Base-by-base conservation (phyloP, 2,113 vertebrate species). In the Mormyrus iriodes region DNA sequence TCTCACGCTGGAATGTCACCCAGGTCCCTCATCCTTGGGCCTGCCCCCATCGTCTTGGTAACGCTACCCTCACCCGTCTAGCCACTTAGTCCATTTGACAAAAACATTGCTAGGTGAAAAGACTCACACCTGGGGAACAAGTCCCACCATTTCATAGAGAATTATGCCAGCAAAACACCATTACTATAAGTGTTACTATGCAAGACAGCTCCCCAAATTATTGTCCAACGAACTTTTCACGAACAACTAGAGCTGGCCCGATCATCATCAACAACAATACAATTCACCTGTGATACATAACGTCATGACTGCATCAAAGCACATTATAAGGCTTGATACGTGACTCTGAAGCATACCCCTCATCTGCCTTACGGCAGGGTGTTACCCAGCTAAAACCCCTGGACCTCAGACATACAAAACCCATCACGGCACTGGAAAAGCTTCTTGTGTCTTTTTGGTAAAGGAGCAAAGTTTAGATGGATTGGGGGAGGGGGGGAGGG, bases 1-100 rank as follows among this genome's bases (percentile, higher is more conserved):
- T 92, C 90, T 90, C 48, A 87, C 90, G 91, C 89, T 58, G 85
- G 88, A 90, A 90, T 90, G 89, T 91, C 91, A 82, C 90, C 17
- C 49, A 4, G 12, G 21, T 79, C 61, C 73, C 24, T 51, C 21
- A 4, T 52, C 21, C 31, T n/a, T 10, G 17, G 44, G 61, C 58
- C 87, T 90, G 55, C 69, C 90, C 90, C 51, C 86, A 79, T 91
- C 39, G 84, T 48, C 89, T 58, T 82, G 53, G 27, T 85, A 85
- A 69, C 88, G 51, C 79, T 42, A 61, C 65, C 53, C 55, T 65
- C 89, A 84, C 82, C 15, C 82, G 4, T 46, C 79, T 48, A 42
- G 79, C 39, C 7, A 19, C 19, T 39, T 15, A 19, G 31, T 39
- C 15, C 13, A 35, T 7, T 31, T 76, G 39, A 84, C 8, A 42